A percentile compares a stretch with the other conserved stretches of the same genome.
These are phyloP conservation scores for Cygnus atratus DNA, from an alignment of 2,113 vertebrate species.

Conservation along the genomic window DNA sequence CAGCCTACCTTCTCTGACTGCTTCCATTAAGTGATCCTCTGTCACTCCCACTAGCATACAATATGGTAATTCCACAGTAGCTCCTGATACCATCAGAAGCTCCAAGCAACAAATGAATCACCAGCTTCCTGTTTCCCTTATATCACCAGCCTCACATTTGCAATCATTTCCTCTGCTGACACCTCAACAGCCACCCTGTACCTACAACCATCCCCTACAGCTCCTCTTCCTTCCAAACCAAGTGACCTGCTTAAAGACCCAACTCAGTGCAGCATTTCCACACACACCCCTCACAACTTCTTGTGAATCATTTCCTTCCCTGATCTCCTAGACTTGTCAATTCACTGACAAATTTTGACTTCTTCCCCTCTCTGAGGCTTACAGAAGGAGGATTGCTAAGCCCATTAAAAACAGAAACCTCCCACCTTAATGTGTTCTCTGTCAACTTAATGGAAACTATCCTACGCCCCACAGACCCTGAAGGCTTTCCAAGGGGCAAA, in stretches of 20 bases:
- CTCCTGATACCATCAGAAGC: background rate
- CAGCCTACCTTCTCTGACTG: background rate
- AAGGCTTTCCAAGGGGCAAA: background rate
- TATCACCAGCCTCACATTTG: background rate
- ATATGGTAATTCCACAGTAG: background rate
- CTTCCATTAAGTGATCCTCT: background rate
- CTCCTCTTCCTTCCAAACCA: background rate
- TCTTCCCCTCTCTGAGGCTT: background rate
- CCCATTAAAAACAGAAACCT: background rate
- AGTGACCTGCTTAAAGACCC: background rate
- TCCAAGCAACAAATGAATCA: background rate
- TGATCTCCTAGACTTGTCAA: background rate
- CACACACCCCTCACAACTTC: background rate
- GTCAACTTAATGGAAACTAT: background rate
- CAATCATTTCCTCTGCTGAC: background rate
- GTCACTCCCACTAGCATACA: background rate
- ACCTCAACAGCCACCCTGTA: background rate
- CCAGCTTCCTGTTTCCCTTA: background rate
- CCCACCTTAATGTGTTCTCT: background rate
- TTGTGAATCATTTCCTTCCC: background rate
- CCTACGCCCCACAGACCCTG: background rate
- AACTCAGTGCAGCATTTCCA: background rate
- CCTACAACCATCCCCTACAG: background rate
- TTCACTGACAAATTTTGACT: background rate
- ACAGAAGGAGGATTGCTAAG: background rate